Evolutionary conservation across 2,888 invertebrate species (phyloP).

Genomic region (Drosophila ustulata): DNA sequence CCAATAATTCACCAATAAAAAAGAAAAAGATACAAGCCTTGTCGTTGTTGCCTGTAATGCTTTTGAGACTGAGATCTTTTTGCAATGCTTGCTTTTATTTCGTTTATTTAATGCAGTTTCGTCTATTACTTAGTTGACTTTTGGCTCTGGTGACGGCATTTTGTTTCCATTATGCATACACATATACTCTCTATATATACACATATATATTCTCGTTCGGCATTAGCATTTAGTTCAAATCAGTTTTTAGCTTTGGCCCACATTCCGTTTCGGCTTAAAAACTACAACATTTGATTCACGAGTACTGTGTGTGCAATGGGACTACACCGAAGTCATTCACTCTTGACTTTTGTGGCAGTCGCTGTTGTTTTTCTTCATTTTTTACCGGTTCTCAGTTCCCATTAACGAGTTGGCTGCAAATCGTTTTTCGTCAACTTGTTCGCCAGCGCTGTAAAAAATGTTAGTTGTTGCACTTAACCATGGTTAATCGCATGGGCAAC

Average conservation of each 20-base stretch:
- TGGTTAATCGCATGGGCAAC: not conserved
- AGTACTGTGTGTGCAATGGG: not conserved
- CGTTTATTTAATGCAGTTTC: not conserved
- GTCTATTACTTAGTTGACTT: not conserved
- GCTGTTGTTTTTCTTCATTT: not conserved
- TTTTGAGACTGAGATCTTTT: not conserved
- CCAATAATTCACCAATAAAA: not conserved
- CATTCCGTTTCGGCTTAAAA: not conserved
- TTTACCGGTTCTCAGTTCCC: not conserved
- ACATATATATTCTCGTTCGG: not conserved
- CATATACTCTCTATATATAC: not conserved
- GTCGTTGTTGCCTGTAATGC: not conserved
- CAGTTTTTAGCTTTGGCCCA: not conserved
- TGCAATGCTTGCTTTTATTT: not conserved
- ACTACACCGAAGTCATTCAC: not conserved
- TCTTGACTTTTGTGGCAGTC: not conserved
- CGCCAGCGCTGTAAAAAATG: not conserved
- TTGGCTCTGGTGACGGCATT: not conserved
- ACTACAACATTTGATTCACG: not conserved
- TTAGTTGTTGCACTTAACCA: conserved; percentile 1
- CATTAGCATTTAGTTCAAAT: not conserved
- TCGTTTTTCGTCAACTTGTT: conserved; percentile 1
- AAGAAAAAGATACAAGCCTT: not conserved
- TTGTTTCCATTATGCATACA: too few species aligned
- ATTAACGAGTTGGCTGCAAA: not conserved